Percentiles rank a stretch among this genome's conserved stretches.
These are phyloP conservation scores for Chironomus tepperi DNA, from an alignment of 1,140 invertebrate genomes.

Conservation along the genomic window DNA sequence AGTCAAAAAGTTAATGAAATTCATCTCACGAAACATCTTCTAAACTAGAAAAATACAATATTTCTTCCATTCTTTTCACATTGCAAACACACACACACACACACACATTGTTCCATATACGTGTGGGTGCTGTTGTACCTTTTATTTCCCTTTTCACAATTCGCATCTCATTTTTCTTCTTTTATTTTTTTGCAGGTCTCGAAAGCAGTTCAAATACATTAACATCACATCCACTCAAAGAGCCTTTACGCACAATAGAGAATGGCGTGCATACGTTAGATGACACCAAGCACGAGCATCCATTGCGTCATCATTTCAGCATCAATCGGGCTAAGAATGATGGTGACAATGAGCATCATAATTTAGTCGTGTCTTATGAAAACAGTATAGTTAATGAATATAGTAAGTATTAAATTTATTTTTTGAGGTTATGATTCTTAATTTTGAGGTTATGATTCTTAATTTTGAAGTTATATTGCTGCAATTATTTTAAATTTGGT, in stretches of 20 bases:
- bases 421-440: too few relatives aligned
- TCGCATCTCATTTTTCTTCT: background rate
- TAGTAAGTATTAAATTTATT: background rate
- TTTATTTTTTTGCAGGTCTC: background rate
- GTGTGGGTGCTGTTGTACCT: too few relatives aligned
- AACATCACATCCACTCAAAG: background rate
- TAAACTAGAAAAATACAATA: too few relatives aligned
- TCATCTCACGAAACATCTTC: background rate
- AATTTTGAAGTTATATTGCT: too few relatives aligned
- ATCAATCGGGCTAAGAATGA: background rate
- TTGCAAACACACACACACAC: too few relatives aligned
- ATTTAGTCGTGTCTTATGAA: conserved; percentile 23
- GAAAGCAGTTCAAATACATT: conserved; percentile 16
- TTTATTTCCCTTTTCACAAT: background rate
- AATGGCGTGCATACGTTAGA: background rate
- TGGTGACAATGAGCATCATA: conserved; percentile 9
- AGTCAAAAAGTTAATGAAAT: background rate
- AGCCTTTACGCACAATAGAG: background rate
- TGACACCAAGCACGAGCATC: background rate
- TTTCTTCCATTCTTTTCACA: background rate
- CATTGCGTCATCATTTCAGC: background rate
- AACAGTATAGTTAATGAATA: conserved; percentile 21
- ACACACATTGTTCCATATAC: too few relatives aligned
- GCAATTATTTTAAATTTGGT: too few relatives aligned
- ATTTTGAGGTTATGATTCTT: too few relatives aligned